Conservation (phyloP, 2,797 vertebrate species). For the Discoglossus pictus region DNA sequence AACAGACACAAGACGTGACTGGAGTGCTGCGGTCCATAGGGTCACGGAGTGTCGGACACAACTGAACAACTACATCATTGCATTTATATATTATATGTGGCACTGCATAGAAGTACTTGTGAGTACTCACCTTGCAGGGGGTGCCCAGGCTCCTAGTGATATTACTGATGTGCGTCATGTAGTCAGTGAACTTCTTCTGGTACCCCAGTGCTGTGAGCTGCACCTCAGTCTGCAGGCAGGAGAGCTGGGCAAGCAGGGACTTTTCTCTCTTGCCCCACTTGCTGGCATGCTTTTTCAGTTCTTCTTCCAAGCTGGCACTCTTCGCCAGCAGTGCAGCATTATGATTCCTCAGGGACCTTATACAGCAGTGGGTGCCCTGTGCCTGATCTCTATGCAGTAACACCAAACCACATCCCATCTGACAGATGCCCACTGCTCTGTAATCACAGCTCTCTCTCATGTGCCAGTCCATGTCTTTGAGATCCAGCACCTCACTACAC, state of each 20-base stretch:
- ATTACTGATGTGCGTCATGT: constrained; percentile 67
- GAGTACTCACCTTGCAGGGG: constrained; percentile 67
- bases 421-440: constrained; percentile 52
- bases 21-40: no score
- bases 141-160: constrained; percentile 63
- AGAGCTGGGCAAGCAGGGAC: constrained; percentile 65
- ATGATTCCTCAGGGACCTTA: constrained; percentile 60
- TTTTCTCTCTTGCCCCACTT: constrained; percentile 68
- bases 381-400: constrained; percentile 35
- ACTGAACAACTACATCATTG: no score
- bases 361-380: constrained; percentile 55
- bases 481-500: constrained; percentile 24
- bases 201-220: constrained; percentile 66
- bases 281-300: constrained; percentile 58
- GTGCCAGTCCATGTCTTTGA: constrained; percentile 53
- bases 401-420: constrained; percentile 61
- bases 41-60: no score
- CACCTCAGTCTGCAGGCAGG: constrained; percentile 67
- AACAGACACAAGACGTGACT: no score
- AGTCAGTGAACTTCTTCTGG: constrained; percentile 68
- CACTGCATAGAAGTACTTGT: no score
- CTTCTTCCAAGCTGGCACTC: constrained; percentile 54
- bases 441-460: constrained; percentile 16
- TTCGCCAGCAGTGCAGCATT: constrained; percentile 56
- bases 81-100: no score